Evolutionary conservation across 1,140 invertebrate genomes (phyloP), one percentile per base, ranked within the genome.

Genomic region (Drosophila pruinosa): DNA sequence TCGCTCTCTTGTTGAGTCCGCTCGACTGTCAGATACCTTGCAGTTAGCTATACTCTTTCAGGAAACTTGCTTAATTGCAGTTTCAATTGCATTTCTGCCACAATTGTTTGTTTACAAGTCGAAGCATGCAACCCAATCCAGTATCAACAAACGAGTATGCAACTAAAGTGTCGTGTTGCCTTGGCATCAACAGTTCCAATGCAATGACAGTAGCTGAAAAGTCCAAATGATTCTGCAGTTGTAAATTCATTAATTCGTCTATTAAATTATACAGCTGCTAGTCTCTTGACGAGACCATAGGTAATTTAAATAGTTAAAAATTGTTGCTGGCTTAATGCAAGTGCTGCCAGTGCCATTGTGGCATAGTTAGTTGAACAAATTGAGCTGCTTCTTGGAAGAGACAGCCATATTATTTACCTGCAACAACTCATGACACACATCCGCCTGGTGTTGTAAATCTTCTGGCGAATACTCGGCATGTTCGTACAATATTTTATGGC

Each of bases 381-480:
- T 19, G 36, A 39, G 24, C 59, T 52, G 59, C 34, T 62, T 62
- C 36, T 28, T 31, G 26, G 26, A 28, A 28, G 8, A 57, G 17
- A 45, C 54, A 52, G 54, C 21, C 36, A 61, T 31, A 41, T 50
- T 59, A 38, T 48, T 62, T 26, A 34, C 24, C 36, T 50, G n/a
- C 41, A 50, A n/a, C 34, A 36, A 24, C 45, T 41, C 62, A 63
- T 72, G 75, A 78, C 75, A 78, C 63, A 78, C 71, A 64, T 75
- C 68, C 73, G 75, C 43, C 22, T 28, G 15, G 26, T 17, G 41
- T 45, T 64, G 61, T 64, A 56, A 54, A 57, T 65, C 52, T 45
- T 57, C 31, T 57, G 52, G 38, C 52, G 24, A 53, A 54, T 57
- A 15, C 12, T 15, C 36, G 36, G n/a, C 36, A 6, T 34, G 31